A percentile compares a stretch with the other conserved stretches of the same genome.
phyloP scores from a whole-genome alignment of 2,888 invertebrate genomes.

The Steinernema carpocapsae region DNA sequence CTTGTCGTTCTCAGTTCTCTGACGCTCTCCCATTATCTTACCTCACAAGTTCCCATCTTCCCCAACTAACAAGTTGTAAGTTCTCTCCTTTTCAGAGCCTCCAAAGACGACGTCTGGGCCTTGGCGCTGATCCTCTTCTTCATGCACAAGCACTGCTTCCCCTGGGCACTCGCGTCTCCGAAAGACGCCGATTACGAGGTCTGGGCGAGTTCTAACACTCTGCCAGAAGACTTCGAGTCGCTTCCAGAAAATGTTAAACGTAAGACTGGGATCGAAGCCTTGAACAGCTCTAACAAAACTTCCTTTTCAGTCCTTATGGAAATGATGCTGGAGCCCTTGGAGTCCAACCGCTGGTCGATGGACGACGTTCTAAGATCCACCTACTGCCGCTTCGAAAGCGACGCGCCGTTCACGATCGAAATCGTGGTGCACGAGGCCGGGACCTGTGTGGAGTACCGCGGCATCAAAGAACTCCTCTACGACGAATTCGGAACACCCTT shows the following conservation, averaged over 20 bases:
- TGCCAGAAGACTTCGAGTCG: neutral
- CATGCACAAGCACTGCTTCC: neutral
- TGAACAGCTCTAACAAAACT: neutral
- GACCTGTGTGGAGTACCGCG: no score
- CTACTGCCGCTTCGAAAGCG: neutral
- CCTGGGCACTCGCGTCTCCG: neutral
- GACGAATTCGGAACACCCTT: constrained; percentile 3
- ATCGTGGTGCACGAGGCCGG: no score
- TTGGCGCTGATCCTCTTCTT: constrained; percentile 25
- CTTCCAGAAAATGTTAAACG: neutral
- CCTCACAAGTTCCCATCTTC: no score
- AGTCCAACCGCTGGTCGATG: constrained; percentile 1
- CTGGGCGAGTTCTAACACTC: neutral
- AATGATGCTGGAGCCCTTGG: constrained; percentile 2
- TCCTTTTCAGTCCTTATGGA: constrained; percentile 2
- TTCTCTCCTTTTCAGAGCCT: neutral
- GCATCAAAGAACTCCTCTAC: neutral
- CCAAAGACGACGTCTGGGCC: constrained; percentile 30
- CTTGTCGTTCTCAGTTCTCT: no score
- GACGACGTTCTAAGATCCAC: neutral
- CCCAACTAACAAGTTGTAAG: neutral
- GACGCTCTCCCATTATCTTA: no score
- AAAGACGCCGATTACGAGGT: neutral
- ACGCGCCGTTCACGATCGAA: neutral
- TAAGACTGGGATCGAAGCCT: neutral